Percentiles rank a stretch among this genome's conserved stretches.
Evolutionary conservation across 2,888 invertebrate genomes (phyloP).

Genomic region (Tanypteryx hageni): DNA sequence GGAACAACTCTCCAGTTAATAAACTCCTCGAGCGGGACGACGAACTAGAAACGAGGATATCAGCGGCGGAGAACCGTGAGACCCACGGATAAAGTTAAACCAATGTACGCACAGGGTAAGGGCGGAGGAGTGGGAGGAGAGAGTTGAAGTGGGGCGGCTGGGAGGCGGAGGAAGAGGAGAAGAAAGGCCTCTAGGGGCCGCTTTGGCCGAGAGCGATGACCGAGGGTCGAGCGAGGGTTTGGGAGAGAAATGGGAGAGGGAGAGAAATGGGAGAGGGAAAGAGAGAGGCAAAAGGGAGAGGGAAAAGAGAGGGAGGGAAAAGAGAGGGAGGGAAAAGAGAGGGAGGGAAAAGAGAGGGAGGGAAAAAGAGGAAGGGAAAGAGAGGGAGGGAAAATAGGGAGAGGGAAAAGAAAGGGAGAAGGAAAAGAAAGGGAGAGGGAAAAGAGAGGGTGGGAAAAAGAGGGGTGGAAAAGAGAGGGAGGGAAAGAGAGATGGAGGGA

Average conservation of each 20-base stretch:
- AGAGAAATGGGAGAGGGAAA: neutral
- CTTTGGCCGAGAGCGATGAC: neutral
- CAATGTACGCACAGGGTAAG: too few relatives aligned
- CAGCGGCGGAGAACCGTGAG: too few relatives aligned
- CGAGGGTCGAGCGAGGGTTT: neutral
- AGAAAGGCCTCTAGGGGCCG: neutral
- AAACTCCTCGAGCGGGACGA: too few relatives aligned
- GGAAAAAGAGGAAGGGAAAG: neutral
- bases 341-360: neutral
- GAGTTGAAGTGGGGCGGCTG: neutral
- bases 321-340: neutral
- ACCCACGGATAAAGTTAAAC: too few relatives aligned
- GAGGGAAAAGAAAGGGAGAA: neutral
- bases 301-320: neutral
- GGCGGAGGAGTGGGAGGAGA: neutral
- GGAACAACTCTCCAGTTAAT: too few relatives aligned
- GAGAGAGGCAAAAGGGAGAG: neutral
- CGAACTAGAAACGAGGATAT: too few relatives aligned
- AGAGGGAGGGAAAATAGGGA: neutral
- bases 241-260: neutral
- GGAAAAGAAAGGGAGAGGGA: too few relatives aligned
- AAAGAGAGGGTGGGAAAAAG: neutral
- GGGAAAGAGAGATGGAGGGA: neutral
- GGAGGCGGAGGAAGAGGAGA: neutral
- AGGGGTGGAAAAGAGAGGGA: neutral